phyloP scores from a whole-genome alignment of 2,113 vertebrate genomes.

The Thymallus thymallus region DNA sequence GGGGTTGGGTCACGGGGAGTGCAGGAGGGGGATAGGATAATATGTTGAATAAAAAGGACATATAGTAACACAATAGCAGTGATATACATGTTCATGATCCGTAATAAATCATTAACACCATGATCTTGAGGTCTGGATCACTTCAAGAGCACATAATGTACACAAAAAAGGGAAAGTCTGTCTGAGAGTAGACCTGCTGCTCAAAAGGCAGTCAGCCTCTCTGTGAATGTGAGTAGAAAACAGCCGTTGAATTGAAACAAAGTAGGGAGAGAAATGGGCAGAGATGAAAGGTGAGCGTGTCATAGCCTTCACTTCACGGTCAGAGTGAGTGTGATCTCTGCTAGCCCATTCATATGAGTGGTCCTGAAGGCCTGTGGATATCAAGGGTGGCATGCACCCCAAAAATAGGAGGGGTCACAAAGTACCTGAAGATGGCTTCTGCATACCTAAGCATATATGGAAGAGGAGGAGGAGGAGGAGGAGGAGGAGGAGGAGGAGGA shows the following conservation, averaged over 20 bases:
- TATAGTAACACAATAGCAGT: too few species aligned
- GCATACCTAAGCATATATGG: constrained; percentile 42
- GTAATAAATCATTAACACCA: too few species aligned
- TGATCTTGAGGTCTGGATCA: too few species aligned
- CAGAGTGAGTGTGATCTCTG: neutral
- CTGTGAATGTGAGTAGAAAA: constrained; percentile 42
- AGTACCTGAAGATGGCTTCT: too few species aligned
- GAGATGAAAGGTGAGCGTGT: constrained; percentile 54
- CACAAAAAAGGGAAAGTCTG: constrained; percentile 9
- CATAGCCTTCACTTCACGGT: constrained; percentile 13
- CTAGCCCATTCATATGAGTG: neutral
- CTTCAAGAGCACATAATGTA: too few species aligned
- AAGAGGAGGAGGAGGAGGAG: neutral
- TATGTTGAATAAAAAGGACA: too few species aligned
- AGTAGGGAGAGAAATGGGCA: constrained; percentile 45
- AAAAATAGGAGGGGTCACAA: too few species aligned
- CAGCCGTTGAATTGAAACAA: constrained; percentile 47
- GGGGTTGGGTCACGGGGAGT: too few species aligned
- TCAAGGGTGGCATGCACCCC: too few species aligned
- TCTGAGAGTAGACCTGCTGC: constrained; percentile 25
- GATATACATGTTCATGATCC: too few species aligned
- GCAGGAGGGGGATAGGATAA: too few species aligned
- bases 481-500: constrained; percentile 4
- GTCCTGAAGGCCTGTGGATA: neutral
- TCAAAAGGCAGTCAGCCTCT: constrained; percentile 42